Evolutionary conservation across 2,797 vertebrate genomes (phyloP).

Genomic region (Bufotes viridis): DNA sequence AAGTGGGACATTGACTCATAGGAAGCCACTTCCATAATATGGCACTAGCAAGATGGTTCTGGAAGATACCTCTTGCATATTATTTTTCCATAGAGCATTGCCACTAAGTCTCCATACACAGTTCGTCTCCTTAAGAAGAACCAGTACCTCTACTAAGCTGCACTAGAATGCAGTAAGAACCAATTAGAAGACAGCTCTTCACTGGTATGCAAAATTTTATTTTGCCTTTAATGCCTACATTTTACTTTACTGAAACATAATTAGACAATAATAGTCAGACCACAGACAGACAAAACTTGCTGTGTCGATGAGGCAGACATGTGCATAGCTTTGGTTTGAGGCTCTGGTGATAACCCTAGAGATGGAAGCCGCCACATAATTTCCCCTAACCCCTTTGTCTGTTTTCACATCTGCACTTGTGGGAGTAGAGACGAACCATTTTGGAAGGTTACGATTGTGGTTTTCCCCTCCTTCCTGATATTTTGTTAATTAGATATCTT

Average conservation of each 20-base stretch:
- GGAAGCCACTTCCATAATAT: too few species aligned
- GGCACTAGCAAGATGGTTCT: too few species aligned
- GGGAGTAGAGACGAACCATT: conserved; percentile 51
- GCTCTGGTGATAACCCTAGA: conserved; percentile 14
- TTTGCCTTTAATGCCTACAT: background rate
- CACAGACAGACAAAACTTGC: conserved; percentile 28
- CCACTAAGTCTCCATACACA: too few species aligned
- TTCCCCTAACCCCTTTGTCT: conserved; percentile 35
- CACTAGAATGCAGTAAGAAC: too few species aligned
- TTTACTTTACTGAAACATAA: background rate
- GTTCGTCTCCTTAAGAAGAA: too few species aligned
- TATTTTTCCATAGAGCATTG: too few species aligned
- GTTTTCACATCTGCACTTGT: conserved; percentile 54
- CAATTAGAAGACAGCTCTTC: too few species aligned
- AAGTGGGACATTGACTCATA: too few species aligned
- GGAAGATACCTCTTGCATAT: too few species aligned
- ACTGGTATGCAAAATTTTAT: too few species aligned
- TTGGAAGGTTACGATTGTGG: conserved; percentile 51
- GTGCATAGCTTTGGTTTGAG: conserved; percentile 17
- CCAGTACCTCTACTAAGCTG: too few species aligned
- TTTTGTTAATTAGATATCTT: conserved; percentile 54
- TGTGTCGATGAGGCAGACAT: conserved; percentile 5
- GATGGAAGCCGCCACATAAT: conserved; percentile 27
- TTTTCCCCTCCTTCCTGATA: conserved; percentile 52
- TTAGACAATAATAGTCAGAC: background rate